A percentile compares a stretch with the other conserved stretches of the same genome.
phyloP scores from a whole-genome alignment of 2,113 vertebrate genomes.

The Electrona antarctica region DNA sequence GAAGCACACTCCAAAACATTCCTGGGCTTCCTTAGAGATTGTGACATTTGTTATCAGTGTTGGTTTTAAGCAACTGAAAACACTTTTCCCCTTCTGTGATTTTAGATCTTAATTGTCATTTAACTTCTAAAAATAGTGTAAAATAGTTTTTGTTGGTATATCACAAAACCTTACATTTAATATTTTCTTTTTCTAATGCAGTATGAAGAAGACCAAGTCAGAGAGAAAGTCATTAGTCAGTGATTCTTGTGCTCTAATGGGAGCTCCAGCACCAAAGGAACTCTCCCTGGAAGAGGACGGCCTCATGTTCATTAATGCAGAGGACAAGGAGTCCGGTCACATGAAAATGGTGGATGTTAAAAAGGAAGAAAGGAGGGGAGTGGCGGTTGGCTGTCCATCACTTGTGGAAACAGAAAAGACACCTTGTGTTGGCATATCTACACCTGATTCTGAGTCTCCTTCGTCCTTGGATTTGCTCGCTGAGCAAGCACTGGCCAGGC shows the following conservation, averaged over 20 bases:
- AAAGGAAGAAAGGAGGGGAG: slow-evolving; percentile 9
- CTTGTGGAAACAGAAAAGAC: slow-evolving; percentile 35
- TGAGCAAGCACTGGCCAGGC: slow-evolving; percentile 45
- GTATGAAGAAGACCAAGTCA: slow-evolving; percentile 47
- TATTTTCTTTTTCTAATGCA: slow-evolving; percentile 20
- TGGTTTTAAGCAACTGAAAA: too few species aligned
- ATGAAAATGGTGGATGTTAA: slow-evolving; percentile 52
- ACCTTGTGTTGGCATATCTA: not conserved
- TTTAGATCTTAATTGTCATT: too few species aligned
- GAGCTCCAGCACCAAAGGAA: slow-evolving; percentile 26
- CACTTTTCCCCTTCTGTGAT: too few species aligned
- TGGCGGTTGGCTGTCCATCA: slow-evolving; percentile 61
- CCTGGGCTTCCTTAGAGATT: too few species aligned
- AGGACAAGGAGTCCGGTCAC: slow-evolving; percentile 76
- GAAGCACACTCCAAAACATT: too few species aligned
- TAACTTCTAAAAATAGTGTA: too few species aligned
- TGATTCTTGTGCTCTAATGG: slow-evolving; percentile 48
- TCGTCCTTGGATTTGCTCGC: slow-evolving; percentile 48
- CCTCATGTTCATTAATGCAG: slow-evolving; percentile 69
- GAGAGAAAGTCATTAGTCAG: slow-evolving; percentile 43
- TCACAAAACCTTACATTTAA: too few species aligned
- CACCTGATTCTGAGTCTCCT: not conserved
- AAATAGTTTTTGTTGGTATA: too few species aligned
- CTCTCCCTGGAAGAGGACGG: slow-evolving; percentile 70
- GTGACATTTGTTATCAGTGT: too few species aligned